Evolutionary conservation across 2,888 invertebrate genomes (phyloP).

Genomic region (Iselma pallidipennis): DNA sequence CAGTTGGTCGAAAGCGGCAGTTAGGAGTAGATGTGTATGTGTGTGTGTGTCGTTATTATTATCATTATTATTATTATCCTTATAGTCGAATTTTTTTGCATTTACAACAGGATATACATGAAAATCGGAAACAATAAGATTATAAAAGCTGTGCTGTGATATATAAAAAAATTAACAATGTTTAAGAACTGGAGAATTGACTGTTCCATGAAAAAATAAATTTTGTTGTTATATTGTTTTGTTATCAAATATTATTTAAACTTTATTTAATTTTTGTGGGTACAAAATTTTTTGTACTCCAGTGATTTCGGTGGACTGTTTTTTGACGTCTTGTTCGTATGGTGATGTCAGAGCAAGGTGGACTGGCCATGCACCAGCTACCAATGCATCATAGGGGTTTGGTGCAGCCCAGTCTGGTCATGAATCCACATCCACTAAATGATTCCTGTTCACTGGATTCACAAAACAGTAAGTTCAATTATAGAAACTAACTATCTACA

Average conservation of each 20-base stretch:
- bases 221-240: not conserved
- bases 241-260: not conserved
- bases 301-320: slow-evolving; percentile 30
- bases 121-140: too few species aligned
- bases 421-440: slow-evolving; percentile 59
- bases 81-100: not conserved
- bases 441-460: slow-evolving; percentile 53
- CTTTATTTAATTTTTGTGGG: not conserved
- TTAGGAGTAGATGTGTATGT: slow-evolving; percentile 19
- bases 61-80: too few species aligned
- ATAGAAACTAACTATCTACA: not conserved
- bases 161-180: too few species aligned
- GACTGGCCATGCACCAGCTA: slow-evolving; percentile 68
- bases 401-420: slow-evolving; percentile 65
- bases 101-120: too few species aligned
- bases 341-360: slow-evolving; percentile 70
- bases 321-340: slow-evolving; percentile 56
- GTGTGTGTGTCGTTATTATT: not conserved
- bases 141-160: too few species aligned
- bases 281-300: slow-evolving; percentile 4
- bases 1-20: slow-evolving; percentile 29
- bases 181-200: too few species aligned
- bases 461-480: slow-evolving; percentile 50
- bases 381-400: slow-evolving; percentile 62
- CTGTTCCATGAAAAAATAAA: not conserved